A percentile compares a stretch with the other conserved stretches of the same genome.
These are phyloP conservation scores for Eleginops maclovinus DNA, from an alignment of 2,113 vertebrate genomes.

Conservation along the genomic window DNA sequence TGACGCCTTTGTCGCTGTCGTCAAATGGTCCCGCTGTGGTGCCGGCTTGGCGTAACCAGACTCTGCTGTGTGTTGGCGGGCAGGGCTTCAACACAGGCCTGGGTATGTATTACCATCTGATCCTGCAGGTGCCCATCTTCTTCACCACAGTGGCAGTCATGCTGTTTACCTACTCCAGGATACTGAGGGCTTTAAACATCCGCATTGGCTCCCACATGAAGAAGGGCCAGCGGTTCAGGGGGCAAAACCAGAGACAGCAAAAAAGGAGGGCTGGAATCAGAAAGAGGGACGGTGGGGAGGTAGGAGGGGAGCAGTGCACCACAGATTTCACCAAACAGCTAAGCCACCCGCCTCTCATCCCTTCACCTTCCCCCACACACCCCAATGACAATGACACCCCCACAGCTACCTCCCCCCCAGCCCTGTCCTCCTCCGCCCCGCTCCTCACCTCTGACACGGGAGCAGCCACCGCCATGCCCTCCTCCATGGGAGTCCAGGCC, in stretches of 20 bases:
- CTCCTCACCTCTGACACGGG: slow-evolving; percentile 70
- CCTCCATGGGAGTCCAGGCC: slow-evolving; percentile 83
- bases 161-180: slow-evolving; percentile 86
- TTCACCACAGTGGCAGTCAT: slow-evolving; percentile 83
- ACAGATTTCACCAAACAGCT: slow-evolving; percentile 71
- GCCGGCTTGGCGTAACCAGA: slow-evolving; percentile 79
- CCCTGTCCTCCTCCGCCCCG: slow-evolving; percentile 71
- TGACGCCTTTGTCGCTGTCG: slow-evolving; percentile 25
- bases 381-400: too few relatives aligned
- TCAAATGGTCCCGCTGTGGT: slow-evolving; percentile 21
- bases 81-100: slow-evolving; percentile 72
- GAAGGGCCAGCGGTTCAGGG: slow-evolving; percentile 71
- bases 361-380: slow-evolving; percentile 70
- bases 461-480: slow-evolving; percentile 46
- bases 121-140: slow-evolving; percentile 88
- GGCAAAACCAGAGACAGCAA: slow-evolving; percentile 62
- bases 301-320: slow-evolving; percentile 64
- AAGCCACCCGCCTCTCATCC: slow-evolving; percentile 79
- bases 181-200: slow-evolving; percentile 87
- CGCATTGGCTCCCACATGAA: slow-evolving; percentile 86
- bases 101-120: slow-evolving; percentile 81
- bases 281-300: slow-evolving; percentile 48
- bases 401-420: slow-evolving; percentile 80
- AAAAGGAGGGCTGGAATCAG: slow-evolving; percentile 53
- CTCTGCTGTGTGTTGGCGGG: slow-evolving; percentile 81